A percentile compares a stretch with the other conserved stretches of the same genome.
Conservation (phyloP, 2,888 invertebrate species). For the Cyclophora punctaria region DNA sequence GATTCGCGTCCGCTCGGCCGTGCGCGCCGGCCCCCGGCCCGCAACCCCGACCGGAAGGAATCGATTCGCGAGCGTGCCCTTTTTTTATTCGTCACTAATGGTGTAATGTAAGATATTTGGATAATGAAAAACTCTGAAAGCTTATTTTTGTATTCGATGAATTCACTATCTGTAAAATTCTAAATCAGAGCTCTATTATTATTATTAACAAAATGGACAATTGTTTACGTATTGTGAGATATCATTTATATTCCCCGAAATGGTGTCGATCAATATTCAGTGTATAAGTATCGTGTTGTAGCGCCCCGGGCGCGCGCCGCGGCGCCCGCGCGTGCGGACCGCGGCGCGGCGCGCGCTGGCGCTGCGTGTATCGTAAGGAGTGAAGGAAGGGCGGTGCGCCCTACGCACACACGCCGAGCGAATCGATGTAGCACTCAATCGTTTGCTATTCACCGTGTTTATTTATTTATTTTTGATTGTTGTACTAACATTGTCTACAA, state of each 20-base stretch:
- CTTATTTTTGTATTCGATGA: constrained; percentile 74
- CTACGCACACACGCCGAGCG: constrained; percentile 34
- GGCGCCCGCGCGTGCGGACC: constrained; percentile 13
- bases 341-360: too few species aligned
- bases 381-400: constrained; percentile 13
- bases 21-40: constrained; percentile 43
- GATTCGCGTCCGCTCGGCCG: constrained; percentile 40
- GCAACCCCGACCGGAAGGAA: constrained; percentile 50
- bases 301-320: constrained; percentile 25
- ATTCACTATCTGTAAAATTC: constrained; percentile 66
- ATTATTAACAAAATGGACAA: constrained; percentile 32
- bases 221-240: constrained; percentile 50
- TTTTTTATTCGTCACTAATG: constrained; percentile 62
- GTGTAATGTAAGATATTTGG: constrained; percentile 63
- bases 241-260: constrained; percentile 68
- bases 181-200: constrained; percentile 50
- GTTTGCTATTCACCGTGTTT: constrained; percentile 26
- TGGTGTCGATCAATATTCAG: constrained; percentile 55
- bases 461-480: constrained; percentile 25
- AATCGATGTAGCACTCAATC: constrained; percentile 36
- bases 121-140: constrained; percentile 71
- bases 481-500: constrained; percentile 24
- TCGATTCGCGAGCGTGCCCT: constrained; percentile 59
- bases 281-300: constrained; percentile 21
- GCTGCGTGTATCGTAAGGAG: too few species aligned